phyloP scores from a whole-genome alignment of 2,113 vertebrate genomes.

The Perca schrenkii region DNA sequence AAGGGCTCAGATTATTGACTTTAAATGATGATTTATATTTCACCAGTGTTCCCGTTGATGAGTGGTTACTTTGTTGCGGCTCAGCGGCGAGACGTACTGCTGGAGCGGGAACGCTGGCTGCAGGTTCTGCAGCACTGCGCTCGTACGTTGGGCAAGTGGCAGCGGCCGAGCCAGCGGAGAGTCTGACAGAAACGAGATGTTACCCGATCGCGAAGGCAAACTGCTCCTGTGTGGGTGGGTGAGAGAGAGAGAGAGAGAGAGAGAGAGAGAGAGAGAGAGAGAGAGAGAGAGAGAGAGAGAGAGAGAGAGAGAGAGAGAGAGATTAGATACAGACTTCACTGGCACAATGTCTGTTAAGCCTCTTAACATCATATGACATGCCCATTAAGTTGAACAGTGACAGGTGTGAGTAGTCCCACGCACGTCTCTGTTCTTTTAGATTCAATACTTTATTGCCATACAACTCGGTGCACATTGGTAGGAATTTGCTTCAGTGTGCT shows the following conservation, averaged over 20 bases:
- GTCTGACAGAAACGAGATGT: constrained; percentile 90
- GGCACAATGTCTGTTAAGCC: neutral
- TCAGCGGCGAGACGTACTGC: constrained; percentile 79
- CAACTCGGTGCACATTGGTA: too few species aligned
- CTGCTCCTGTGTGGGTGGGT: constrained; percentile 66
- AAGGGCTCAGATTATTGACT: constrained; percentile 35
- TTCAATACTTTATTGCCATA: too few species aligned
- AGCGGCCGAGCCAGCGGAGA: constrained; percentile 88
- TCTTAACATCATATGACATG: neutral
- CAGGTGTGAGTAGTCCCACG: neutral
- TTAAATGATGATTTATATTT: neutral
- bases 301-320: neutral
- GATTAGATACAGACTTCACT: neutral
- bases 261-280: neutral
- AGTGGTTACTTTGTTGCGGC: neutral
- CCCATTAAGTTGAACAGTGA: neutral
- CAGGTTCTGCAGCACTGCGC: constrained; percentile 93
- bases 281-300: neutral
- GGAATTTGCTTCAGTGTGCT: too few species aligned
- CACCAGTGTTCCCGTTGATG: neutral
- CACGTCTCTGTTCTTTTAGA: neutral
- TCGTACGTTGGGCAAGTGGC: constrained; percentile 83
- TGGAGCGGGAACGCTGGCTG: constrained; percentile 62
- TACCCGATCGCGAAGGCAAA: constrained; percentile 88
- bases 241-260: neutral